Base-by-base conservation (phyloP, 2,797 vertebrate species). In the Spondyliosoma cantharus region DNA sequence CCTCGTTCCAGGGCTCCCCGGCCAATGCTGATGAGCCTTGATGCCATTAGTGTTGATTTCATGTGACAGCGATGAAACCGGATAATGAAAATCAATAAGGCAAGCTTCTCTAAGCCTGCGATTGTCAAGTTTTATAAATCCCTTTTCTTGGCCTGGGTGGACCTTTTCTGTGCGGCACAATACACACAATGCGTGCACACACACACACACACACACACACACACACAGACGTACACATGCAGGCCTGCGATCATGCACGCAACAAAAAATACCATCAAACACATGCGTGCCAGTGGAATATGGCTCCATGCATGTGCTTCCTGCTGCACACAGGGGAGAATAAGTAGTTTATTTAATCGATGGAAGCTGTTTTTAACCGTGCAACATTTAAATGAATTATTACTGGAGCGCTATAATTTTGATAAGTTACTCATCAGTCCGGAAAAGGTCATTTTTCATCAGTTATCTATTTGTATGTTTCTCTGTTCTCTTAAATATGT, bases 1-100 rank as follows among this genome's bases (percentile, higher is more conserved):
- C 67, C 52, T 77, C 14, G 5, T 37, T 61, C 61, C 54, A 22
- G 20, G 58, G 68, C 57, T 58, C 85, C 66, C 68, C 7, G n/a
- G 66, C 83, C 75, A 81, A 71, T 74, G 62, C 80, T 86, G 87
- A 93, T 92, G 87, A 91, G 81, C 68, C 71, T 58, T 86, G 90
- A 91, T 88, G 83, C 46, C 81, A 90, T 92, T 90, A 91, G 69
- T 73, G 83, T 68, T 89, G 90, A 93, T 93, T 78, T 84, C 82
- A 87, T 86, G 80, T 84, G 92, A 92, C 90, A 91, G 85, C 52
- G 78, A 84, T 91, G 90, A 90, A 87, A 92, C 80, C 20, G 9
- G 82, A 89, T 92, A 89, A 91, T 90, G 82, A 86, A 92, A 93
- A 93, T 94, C 91, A 88, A 94, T 93, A 92, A 86, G 65, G 53